Evolutionary conservation across 1,140 invertebrate species (phyloP).

Genomic region (Varroa destructor): DNA sequence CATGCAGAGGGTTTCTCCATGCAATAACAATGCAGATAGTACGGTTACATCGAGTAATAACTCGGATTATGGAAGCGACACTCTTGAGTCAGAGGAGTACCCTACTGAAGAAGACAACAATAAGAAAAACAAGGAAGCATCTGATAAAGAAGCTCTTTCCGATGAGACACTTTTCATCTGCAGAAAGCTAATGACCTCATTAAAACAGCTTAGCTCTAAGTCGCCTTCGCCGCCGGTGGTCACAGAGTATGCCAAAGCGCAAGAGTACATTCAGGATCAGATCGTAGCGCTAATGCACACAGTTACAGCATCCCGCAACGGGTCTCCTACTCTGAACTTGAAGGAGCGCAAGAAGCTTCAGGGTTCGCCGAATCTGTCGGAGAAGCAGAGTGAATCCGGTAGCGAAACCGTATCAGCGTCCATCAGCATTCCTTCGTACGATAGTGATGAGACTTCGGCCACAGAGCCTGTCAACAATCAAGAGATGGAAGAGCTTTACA

Average conservation of each 20-base stretch:
- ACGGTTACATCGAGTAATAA: slow-evolving; percentile 33
- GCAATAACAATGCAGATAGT: slow-evolving; percentile 32
- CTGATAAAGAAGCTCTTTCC: slow-evolving; percentile 20
- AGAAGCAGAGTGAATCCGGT: slow-evolving; percentile 15
- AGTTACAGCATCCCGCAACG: slow-evolving; percentile 50
- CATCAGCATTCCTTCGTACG: slow-evolving; percentile 27
- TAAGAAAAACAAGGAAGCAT: neutral
- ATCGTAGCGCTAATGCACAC: slow-evolving; percentile 81
- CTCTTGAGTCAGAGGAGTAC: slow-evolving; percentile 35
- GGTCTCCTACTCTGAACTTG: slow-evolving; percentile 31
- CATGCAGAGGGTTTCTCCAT: slow-evolving; percentile 35
- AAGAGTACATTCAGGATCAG: slow-evolving; percentile 78
- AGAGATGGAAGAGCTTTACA: slow-evolving; percentile 22
- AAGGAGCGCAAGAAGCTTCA: slow-evolving; percentile 9
- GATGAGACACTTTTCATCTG: slow-evolving; percentile 37
- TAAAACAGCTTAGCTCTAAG: slow-evolving; percentile 37
- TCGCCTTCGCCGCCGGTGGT: slow-evolving; percentile 65
- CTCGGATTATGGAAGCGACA: slow-evolving; percentile 36
- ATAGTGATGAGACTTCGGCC: slow-evolving; percentile 16
- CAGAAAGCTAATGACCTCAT: slow-evolving; percentile 35
- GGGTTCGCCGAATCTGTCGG: slow-evolving; percentile 9
- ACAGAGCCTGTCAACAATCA: slow-evolving; percentile 24
- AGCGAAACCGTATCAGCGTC: slow-evolving; percentile 20
- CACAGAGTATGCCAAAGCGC: slow-evolving; percentile 55
- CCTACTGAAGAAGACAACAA: slow-evolving; percentile 31